A percentile compares a stretch with the other conserved stretches of the same genome.
Conservation (phyloP, 2,113 vertebrate genomes). For the Entosphenus tridentatus region DNA sequence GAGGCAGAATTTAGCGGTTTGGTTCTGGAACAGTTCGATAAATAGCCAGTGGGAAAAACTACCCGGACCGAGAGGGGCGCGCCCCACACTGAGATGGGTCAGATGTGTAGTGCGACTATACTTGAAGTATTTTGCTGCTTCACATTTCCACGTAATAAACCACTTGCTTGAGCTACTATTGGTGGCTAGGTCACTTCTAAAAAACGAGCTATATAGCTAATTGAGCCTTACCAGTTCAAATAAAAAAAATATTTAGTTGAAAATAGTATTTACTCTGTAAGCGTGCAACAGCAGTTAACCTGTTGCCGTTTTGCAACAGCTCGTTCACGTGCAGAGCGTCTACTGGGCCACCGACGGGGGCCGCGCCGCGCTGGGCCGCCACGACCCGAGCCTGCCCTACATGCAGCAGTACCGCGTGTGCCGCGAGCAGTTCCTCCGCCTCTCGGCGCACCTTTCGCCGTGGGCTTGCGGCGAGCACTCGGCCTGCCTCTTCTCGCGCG, state of each 20-base stretch:
- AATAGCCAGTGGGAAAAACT: no score
- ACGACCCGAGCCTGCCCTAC: constrained; percentile 34
- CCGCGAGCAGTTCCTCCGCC: constrained; percentile 42
- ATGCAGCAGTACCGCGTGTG: constrained; percentile 61
- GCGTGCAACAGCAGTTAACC: background rate
- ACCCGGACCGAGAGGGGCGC: no score
- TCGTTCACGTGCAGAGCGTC: constrained; percentile 54
- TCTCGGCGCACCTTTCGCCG: constrained; percentile 40
- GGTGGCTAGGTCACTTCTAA: no score
- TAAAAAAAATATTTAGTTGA: background rate
- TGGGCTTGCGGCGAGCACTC: constrained; percentile 51
- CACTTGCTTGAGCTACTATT: no score
- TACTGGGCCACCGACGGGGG: constrained; percentile 46
- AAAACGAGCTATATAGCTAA: no score
- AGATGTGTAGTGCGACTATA: no score
- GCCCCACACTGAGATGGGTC: no score
- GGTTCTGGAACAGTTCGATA: no score
- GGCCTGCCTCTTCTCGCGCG: constrained; percentile 36
- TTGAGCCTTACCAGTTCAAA: background rate
- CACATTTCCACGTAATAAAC: background rate
- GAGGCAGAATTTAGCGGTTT: no score
- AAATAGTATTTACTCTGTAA: background rate
- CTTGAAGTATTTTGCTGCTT: background rate
- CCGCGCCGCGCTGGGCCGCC: constrained; percentile 21
- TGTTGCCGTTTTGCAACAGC: constrained; percentile 21